These are phyloP conservation scores for Pleuronectes platessa DNA, from an alignment of 2,113 vertebrate species.

Conservation along the genomic window DNA sequence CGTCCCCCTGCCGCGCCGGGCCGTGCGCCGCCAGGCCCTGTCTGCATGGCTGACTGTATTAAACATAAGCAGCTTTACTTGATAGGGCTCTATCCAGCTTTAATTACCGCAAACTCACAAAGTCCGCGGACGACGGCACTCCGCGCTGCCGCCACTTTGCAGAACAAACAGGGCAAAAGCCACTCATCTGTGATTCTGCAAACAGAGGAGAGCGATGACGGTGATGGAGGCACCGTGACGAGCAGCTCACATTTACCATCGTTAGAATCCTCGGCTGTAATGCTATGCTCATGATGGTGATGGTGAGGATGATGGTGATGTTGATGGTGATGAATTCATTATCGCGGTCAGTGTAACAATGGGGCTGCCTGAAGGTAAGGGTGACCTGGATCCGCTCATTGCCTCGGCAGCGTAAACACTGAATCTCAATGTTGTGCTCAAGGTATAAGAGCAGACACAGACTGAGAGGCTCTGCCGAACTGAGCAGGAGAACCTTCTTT, in stretches of 20 bases:
- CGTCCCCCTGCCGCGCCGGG: conserved; percentile 45
- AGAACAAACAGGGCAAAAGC: conserved; percentile 66
- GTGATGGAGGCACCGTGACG: conserved; percentile 4
- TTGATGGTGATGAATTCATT: conserved; percentile 14
- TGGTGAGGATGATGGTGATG: conserved; percentile 21
- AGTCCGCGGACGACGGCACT: conserved; percentile 73
- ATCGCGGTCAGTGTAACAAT: conserved; percentile 10
- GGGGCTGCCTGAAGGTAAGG: conserved; percentile 1
- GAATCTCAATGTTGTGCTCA: too few species aligned
- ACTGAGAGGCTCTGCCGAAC: neutral
- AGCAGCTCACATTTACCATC: conserved; percentile 14
- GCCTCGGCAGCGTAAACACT: conserved; percentile 22
- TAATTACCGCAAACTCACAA: conserved; percentile 83
- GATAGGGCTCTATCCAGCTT: conserved; percentile 82
- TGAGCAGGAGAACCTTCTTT: too few species aligned
- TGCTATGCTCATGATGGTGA: neutral
- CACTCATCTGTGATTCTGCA: conserved; percentile 42
- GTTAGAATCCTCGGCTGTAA: conserved; percentile 6
- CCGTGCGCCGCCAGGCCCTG: conserved; percentile 55
- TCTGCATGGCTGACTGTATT: conserved; percentile 81
- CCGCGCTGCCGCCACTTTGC: conserved; percentile 46
- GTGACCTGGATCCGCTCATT: conserved; percentile 38
- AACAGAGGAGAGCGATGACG: conserved; percentile 12
- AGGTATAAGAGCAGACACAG: too few species aligned
- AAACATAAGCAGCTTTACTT: conserved; percentile 85